These are phyloP conservation scores for Bufotes viridis DNA, from an alignment of 2,797 vertebrate species.

Conservation along the genomic window DNA sequence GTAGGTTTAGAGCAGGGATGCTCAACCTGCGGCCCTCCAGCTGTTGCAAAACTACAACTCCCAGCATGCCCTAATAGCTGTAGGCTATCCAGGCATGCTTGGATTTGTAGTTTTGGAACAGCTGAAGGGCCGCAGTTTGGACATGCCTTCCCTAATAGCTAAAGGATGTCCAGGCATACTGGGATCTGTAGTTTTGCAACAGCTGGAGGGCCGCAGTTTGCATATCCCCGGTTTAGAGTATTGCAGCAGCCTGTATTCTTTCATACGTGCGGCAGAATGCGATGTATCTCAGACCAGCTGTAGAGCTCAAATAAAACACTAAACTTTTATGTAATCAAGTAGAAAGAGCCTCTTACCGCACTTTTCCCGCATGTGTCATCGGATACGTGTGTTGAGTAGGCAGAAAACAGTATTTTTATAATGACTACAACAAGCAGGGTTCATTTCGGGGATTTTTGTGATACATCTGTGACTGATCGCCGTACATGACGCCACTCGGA, in stretches of 20 bases:
- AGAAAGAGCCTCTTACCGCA: not conserved
- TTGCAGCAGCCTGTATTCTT: conserved; percentile 20
- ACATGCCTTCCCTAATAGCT: too few species aligned
- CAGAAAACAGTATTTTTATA: conserved; percentile 2
- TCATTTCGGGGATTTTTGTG: conserved; percentile 13
- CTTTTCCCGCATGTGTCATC: conserved; percentile 26
- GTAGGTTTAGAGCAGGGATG: not conserved
- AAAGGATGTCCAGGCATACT: too few species aligned
- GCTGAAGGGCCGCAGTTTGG: too few species aligned
- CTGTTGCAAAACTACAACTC: too few species aligned
- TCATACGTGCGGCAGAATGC: conserved; percentile 1
- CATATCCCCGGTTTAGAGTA: not conserved
- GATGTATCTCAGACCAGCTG: conserved; percentile 8
- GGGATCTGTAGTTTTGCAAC: too few species aligned
- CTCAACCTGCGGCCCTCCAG: too few species aligned
- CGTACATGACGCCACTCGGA: not conserved
- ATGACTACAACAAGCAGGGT: not conserved
- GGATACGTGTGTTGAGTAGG: conserved; percentile 14
- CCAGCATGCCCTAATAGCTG: too few species aligned
- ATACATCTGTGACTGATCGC: conserved; percentile 1
- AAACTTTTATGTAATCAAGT: conserved; percentile 33
- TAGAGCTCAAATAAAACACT: conserved; percentile 26
- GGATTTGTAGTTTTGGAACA: too few species aligned
- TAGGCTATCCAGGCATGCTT: too few species aligned
- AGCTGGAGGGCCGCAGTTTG: too few species aligned